These are phyloP conservation scores for Xestia sexstrigata DNA, from an alignment of 2,888 invertebrate genomes.

Conservation along the genomic window DNA sequence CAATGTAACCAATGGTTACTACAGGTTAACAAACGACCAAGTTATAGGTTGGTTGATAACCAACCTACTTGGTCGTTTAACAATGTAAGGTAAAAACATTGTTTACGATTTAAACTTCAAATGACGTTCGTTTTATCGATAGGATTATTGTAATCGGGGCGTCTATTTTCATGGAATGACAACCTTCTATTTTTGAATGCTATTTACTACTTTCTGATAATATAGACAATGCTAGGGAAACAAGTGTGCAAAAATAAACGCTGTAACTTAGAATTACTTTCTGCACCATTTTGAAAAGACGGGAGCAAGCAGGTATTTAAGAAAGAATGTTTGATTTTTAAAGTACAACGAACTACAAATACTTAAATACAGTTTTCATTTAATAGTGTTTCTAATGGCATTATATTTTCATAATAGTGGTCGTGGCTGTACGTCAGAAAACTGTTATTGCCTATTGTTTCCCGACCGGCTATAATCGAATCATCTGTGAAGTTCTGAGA, in stretches of 20 bases:
- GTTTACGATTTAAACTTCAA: constrained; percentile 25
- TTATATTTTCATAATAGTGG: background rate
- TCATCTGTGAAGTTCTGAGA: constrained; percentile 23
- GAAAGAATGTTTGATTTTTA: background rate
- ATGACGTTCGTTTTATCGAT: constrained; percentile 12
- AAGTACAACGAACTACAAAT: constrained; percentile 8
- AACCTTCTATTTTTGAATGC: constrained; percentile 24
- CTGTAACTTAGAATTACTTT: background rate
- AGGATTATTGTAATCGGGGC: constrained; percentile 12
- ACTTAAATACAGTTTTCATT: constrained; percentile 36
- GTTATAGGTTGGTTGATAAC: background rate
- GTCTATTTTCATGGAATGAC: constrained; percentile 26
- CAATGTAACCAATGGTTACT: background rate
- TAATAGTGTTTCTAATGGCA: constrained; percentile 1
- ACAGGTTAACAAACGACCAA: background rate
- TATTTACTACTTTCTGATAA: background rate
- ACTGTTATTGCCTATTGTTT: constrained; percentile 47
- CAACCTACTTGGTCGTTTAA: constrained; percentile 12
- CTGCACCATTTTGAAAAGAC: background rate
- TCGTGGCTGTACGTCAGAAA: constrained; percentile 34
- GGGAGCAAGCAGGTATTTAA: too few species aligned
- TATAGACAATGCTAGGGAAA: constrained; percentile 15
- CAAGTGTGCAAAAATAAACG: background rate
- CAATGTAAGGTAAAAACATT: constrained; percentile 42
- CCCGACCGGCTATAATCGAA: constrained; percentile 28